Evolutionary conservation across 2,113 vertebrate genomes (phyloP).

Genomic region (Lucifuga dentata): DNA sequence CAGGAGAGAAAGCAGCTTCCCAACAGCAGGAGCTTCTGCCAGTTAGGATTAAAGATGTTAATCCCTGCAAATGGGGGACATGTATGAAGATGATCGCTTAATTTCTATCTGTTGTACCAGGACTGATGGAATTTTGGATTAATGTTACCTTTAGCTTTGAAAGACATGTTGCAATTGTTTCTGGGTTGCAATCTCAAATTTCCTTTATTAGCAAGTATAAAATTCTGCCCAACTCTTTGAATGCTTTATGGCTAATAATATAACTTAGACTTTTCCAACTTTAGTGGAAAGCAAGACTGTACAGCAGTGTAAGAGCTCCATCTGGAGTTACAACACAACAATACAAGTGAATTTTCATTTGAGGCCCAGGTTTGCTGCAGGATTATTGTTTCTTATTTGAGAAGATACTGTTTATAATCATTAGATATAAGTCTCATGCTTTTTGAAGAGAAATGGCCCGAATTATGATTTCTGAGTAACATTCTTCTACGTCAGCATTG

Average conservation of each 20-base stretch:
- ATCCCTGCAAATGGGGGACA: slow-evolving; percentile 42
- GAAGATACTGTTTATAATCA: background rate
- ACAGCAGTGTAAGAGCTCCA: slow-evolving; percentile 45
- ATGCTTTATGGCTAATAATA: slow-evolving; percentile 13
- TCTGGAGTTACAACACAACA: slow-evolving; percentile 43
- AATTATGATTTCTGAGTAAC: too few species aligned
- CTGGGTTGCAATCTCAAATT: slow-evolving; percentile 5
- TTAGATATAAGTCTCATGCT: too few species aligned
- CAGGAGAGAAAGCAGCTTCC: slow-evolving; percentile 6
- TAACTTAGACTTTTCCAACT: too few species aligned
- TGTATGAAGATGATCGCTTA: slow-evolving; percentile 13
- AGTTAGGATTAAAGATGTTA: slow-evolving; percentile 55
- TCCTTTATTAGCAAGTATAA: background rate
- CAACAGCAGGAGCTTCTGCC: slow-evolving; percentile 8
- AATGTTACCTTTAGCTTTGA: slow-evolving; percentile 1
- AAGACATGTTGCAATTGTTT: slow-evolving; percentile 3
- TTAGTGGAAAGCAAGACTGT: background rate
- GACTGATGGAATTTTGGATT: slow-evolving; percentile 3
- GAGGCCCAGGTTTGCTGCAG: background rate
- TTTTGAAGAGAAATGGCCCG: too few species aligned
- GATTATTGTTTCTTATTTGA: background rate
- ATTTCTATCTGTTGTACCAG: slow-evolving; percentile 27
- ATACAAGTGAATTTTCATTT: background rate
- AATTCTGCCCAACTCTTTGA: slow-evolving; percentile 7
- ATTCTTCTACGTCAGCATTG: too few species aligned